Base-by-base conservation (phyloP, 2,797 vertebrate genomes). In the Lateolabrax maculatus region DNA sequence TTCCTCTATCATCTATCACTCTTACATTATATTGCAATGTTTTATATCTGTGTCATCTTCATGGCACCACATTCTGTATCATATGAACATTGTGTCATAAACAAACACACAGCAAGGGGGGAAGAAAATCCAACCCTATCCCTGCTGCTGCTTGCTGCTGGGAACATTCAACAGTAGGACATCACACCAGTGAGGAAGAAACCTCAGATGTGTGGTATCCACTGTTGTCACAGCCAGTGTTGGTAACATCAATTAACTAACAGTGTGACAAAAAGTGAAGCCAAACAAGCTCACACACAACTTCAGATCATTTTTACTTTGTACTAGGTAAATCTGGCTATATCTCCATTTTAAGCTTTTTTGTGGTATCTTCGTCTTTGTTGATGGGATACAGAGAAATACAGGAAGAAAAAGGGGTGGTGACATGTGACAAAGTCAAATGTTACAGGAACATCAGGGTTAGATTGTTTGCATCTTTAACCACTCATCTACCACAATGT, bases 1-100 rank as follows among this genome's bases (percentile, higher is more conserved):
- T 70, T 68, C 34, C 61, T 56, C 79, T 52, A n/a, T 79, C 81
- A 85, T 89, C 74, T 37, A 61, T 84, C 80, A 58, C 41, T 71
- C 63, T 64, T 29, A 41, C 67, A 31, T 36, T 65, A 23, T 36
- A 71, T 37, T 70, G 49, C 49, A 37, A 31, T 44, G 31, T 71
- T 82, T 83, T 77, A 63, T 29, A 61, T 67, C 55, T 6, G 25
- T 61, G 72, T 76, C 18, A 53, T 69, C 60, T 37, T 73, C 61
- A 71, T 21, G 23, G 51, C 69, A 53, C 9, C 16, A 21, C 19
- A 36, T 55, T 70, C 52, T 6, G 61, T 51, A 29, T 74, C 37
- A 43, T 55, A 65, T 29, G 7, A 69, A 44, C 21, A 8, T 3
- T 65, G 60, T 51, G 48, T 73, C 61, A 44, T 52, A 48, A 56